Conservation (phyloP, 1,140 invertebrate genomes). For the Sminthurides bifidus region DNA sequence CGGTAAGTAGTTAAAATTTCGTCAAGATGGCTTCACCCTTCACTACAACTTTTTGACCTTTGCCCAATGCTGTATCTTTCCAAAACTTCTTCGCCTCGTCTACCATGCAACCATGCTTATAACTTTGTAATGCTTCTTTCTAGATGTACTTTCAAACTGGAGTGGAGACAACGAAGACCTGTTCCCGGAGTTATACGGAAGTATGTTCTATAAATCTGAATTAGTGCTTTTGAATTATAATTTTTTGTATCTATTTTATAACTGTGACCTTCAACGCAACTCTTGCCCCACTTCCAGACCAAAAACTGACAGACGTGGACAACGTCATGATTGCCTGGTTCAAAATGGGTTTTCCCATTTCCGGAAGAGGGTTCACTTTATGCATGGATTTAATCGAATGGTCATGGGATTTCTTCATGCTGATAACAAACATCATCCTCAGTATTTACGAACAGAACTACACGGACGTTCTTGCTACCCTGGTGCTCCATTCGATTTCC, state of each 20-base stretch:
- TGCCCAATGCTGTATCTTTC: too few species aligned
- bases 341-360: conserved; percentile 7
- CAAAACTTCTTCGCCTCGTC: too few species aligned
- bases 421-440: conserved; percentile 1
- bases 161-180: neutral
- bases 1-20: too few species aligned
- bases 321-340: conserved; percentile 6
- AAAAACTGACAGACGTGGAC: conserved; percentile 1
- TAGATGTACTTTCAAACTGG: conserved; percentile 4
- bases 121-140: neutral
- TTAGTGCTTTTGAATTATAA: neutral
- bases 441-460: conserved; percentile 1
- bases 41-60: too few species aligned
- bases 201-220: neutral
- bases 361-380: conserved; percentile 1
- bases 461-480: neutral
- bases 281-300: too few species aligned
- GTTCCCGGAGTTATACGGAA: neutral
- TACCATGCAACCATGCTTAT: too few species aligned
- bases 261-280: too few species aligned
- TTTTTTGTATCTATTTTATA: neutral
- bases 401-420: conserved; percentile 8
- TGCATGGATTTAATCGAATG: neutral
- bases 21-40: too few species aligned
- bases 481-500: conserved; percentile 1